Evolutionary conservation across 1,140 invertebrate species (phyloP).

Genomic region (Maniola jurtina): DNA sequence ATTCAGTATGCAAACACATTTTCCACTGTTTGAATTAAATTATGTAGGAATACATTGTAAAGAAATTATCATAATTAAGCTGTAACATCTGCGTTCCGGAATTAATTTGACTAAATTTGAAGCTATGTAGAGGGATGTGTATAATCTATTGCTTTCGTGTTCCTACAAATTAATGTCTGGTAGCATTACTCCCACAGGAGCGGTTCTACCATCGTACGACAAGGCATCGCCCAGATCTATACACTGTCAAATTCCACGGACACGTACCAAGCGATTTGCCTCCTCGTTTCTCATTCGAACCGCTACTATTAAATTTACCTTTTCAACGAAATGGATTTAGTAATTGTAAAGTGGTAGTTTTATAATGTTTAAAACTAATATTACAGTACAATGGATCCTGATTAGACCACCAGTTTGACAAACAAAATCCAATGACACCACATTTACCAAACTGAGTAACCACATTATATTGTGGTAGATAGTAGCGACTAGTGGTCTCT

Average conservation of each 20-base stretch:
- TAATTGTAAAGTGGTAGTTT: too few relatives aligned
- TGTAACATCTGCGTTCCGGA: background rate
- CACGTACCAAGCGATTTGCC: too few relatives aligned
- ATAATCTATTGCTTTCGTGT: background rate
- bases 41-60: slow-evolving; percentile 1
- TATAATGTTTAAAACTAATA: too few relatives aligned
- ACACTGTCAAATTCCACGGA: too few relatives aligned
- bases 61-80: slow-evolving; percentile 7
- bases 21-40: background rate
- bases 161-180: background rate
- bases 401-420: background rate
- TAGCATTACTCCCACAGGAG: too few relatives aligned
- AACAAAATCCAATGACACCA: background rate
- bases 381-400: too few relatives aligned
- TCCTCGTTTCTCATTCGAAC: too few relatives aligned
- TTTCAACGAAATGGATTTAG: too few relatives aligned
- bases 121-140: background rate
- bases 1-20: background rate
- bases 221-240: too few relatives aligned
- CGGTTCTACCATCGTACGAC: too few relatives aligned
- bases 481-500: background rate
- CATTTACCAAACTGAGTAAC: background rate
- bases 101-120: slow-evolving; percentile 7
- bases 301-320: too few relatives aligned
- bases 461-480: background rate